phyloP scores from a whole-genome alignment of 2,797 vertebrate genomes.

The Alca torda region DNA sequence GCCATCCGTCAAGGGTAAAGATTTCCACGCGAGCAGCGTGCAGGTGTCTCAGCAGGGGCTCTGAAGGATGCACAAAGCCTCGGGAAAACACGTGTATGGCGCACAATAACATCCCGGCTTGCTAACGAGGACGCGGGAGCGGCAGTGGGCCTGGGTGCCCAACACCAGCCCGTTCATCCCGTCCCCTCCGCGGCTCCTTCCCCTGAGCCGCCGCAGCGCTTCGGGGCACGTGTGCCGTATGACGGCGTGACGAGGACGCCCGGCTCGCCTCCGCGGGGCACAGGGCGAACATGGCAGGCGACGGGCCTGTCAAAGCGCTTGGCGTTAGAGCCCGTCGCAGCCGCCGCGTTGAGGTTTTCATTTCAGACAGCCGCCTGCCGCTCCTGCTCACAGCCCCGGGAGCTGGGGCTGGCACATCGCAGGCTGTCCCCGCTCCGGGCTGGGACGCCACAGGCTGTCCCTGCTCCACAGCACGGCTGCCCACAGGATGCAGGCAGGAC shows the following conservation, averaged over 20 bases:
- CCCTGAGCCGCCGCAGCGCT: neutral
- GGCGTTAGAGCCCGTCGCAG: neutral
- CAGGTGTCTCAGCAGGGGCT: neutral
- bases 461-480: neutral
- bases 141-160: accelerated
- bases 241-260: neutral
- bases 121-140: accelerated
- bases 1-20: neutral
- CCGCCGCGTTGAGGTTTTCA: neutral
- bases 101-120: accelerated
- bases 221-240: neutral
- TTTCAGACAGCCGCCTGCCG: neutral
- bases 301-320: neutral
- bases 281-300: neutral
- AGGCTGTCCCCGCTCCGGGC: no score
- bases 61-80: accelerated
- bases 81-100: accelerated
- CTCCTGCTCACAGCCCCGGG: accelerated
- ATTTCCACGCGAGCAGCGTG: accelerated
- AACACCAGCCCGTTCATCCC: neutral
- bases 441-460: neutral
- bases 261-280: neutral
- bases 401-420: neutral
- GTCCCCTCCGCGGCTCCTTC: accelerated
- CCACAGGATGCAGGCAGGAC: accelerated